phyloP scores from a whole-genome alignment of 2,888 invertebrate species.

The Microlaimidae sp. region DNA sequence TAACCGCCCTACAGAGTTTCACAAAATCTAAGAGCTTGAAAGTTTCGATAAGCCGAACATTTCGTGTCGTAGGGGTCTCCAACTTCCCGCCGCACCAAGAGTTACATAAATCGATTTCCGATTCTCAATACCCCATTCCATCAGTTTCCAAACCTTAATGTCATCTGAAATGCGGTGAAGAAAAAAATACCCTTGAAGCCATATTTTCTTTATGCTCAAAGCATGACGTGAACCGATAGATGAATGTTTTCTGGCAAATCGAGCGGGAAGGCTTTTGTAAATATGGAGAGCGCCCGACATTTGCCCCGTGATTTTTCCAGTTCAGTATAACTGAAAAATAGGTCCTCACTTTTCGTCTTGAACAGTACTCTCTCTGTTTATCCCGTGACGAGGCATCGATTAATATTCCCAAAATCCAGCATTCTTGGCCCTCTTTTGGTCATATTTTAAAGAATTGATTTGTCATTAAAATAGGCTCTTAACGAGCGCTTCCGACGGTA shows the following conservation, averaged over 20 bases:
- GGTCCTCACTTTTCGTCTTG: too few relatives aligned
- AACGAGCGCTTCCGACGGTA: too few relatives aligned
- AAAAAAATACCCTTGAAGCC: too few relatives aligned
- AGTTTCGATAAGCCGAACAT: background rate
- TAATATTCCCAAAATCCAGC: background rate
- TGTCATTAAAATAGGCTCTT: too few relatives aligned
- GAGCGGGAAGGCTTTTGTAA: background rate
- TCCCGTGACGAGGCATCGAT: background rate
- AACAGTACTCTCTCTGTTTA: background rate
- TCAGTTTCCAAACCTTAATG: too few relatives aligned
- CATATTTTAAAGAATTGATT: too few relatives aligned
- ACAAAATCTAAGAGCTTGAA: background rate
- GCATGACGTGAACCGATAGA: background rate
- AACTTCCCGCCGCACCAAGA: too few relatives aligned
- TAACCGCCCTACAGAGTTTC: background rate
- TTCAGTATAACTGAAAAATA: background rate
- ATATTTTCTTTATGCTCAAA: background rate
- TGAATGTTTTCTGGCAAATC: background rate
- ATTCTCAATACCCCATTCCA: too few relatives aligned
- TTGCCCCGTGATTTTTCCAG: background rate
- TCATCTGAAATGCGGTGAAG: too few relatives aligned
- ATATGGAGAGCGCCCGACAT: background rate
- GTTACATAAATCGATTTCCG: too few relatives aligned
- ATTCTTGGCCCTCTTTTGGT: too few relatives aligned
- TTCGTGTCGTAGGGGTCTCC: background rate